Conservation (phyloP, 2,797 vertebrate genomes). For the Limnodromus scolopaceus region DNA sequence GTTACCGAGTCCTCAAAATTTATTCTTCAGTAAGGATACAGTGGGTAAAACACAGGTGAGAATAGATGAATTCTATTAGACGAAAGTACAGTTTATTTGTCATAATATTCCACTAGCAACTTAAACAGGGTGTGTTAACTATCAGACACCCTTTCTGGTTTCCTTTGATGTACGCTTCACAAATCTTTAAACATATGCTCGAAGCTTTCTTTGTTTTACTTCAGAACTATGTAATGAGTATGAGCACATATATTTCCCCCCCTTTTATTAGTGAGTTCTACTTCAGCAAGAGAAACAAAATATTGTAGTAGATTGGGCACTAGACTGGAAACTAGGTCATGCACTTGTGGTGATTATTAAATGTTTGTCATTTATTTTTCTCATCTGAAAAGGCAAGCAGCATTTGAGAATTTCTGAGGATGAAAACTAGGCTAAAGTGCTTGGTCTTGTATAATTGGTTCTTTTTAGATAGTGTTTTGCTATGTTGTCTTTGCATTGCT, state of each 20-base stretch:
- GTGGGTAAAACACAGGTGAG: not conserved
- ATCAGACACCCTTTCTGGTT: not conserved
- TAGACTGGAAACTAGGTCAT: conserved; percentile 50
- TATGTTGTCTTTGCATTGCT: not conserved
- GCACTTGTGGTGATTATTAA: not conserved
- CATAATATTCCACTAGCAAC: not conserved
- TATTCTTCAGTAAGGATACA: not conserved
- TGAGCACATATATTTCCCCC: not conserved
- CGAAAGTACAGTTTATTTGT: not conserved
- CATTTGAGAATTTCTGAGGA: not conserved
- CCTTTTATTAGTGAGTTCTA: conserved; percentile 26
- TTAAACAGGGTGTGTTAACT: not conserved
- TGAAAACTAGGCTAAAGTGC: not conserved
- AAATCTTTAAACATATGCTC: not conserved
- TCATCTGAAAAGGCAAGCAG: not conserved
- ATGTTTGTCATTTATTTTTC: not conserved
- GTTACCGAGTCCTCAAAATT: not conserved
- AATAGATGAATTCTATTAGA: not conserved
- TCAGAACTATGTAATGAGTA: not conserved
- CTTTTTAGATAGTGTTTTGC: not conserved
- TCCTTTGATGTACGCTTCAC: not conserved
- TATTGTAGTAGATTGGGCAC: not conserved
- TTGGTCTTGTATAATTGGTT: not conserved
- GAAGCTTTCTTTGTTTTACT: conserved; percentile 16
- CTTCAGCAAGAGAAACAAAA: conserved; percentile 26